Conservation (phyloP, 2,888 invertebrate genomes). For the Brachyptera putata region DNA sequence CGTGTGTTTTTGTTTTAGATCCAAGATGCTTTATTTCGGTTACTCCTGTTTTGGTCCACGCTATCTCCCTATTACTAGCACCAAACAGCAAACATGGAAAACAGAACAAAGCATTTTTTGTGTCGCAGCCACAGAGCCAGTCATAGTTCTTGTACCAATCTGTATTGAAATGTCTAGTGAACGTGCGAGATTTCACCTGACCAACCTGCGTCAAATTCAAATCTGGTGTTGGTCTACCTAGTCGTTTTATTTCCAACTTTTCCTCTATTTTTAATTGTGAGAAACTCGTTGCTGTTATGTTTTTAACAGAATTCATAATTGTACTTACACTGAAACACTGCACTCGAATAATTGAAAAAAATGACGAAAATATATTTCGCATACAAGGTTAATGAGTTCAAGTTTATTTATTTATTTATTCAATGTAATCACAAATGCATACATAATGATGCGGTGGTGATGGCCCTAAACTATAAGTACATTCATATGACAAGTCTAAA, state of each 20-base stretch:
- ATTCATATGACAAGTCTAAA: too few relatives aligned
- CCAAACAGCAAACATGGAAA: conserved; percentile 36
- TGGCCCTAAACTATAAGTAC: too few relatives aligned
- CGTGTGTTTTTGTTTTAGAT: conserved; percentile 32
- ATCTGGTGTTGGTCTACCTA: not conserved
- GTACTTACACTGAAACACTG: too few relatives aligned
- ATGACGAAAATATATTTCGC: too few relatives aligned
- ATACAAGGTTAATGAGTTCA: too few relatives aligned
- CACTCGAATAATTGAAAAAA: too few relatives aligned
- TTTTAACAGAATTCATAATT: not conserved
- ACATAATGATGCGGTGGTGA: too few relatives aligned
- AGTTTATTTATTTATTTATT: too few relatives aligned
- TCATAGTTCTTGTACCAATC: not conserved
- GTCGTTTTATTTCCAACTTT: not conserved
- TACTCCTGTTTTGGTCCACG: conserved; percentile 31
- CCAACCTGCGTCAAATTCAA: not conserved
- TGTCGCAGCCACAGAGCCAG: conserved; percentile 19
- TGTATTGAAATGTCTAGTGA: not conserved
- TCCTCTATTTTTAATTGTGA: not conserved
- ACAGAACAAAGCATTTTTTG: conserved; percentile 29
- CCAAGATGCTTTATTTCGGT: conserved; percentile 32
- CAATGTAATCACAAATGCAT: too few relatives aligned
- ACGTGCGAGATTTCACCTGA: not conserved
- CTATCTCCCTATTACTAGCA: not conserved
- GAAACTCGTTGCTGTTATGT: not conserved